phyloP scores from a whole-genome alignment of 1,140 invertebrate species.

The Aphaenogaster rudis region DNA sequence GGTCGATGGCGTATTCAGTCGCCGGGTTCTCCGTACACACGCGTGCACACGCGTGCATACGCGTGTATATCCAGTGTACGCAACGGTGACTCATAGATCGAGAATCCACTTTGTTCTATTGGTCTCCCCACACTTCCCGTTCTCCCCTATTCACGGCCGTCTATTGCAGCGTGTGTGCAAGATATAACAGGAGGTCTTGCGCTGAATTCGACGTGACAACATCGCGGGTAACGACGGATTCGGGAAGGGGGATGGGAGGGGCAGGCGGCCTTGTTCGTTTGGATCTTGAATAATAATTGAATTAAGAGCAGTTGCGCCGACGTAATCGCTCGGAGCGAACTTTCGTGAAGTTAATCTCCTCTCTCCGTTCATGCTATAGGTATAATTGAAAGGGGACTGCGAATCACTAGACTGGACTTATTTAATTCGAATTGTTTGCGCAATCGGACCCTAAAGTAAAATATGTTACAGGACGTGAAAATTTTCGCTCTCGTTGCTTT shows the following conservation, averaged over 20 bases:
- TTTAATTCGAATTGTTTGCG: background rate
- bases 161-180: conserved; percentile 38
- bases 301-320: background rate
- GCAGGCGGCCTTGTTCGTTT: background rate
- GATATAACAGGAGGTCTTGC: conserved; percentile 49
- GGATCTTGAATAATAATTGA: conserved; percentile 37
- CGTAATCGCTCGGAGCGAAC: background rate
- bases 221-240: conserved; percentile 19
- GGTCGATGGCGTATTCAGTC: conserved; percentile 53
- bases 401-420: background rate
- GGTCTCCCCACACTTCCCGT: background rate
- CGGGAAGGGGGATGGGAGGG: background rate
- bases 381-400: conserved; percentile 3
- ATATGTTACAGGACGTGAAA: background rate
- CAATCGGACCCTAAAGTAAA: background rate
- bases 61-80: conserved; percentile 43
- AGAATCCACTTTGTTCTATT: conserved; percentile 76
- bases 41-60: background rate
- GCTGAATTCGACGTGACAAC: conserved; percentile 32
- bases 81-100: conserved; percentile 73
- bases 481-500: background rate
- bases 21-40: background rate
- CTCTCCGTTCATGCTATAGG: background rate
- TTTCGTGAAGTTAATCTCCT: conserved; percentile 12
- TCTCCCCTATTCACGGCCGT: background rate